Conservation (phyloP, 2,113 vertebrate species). For the Syngnathus floridae region DNA sequence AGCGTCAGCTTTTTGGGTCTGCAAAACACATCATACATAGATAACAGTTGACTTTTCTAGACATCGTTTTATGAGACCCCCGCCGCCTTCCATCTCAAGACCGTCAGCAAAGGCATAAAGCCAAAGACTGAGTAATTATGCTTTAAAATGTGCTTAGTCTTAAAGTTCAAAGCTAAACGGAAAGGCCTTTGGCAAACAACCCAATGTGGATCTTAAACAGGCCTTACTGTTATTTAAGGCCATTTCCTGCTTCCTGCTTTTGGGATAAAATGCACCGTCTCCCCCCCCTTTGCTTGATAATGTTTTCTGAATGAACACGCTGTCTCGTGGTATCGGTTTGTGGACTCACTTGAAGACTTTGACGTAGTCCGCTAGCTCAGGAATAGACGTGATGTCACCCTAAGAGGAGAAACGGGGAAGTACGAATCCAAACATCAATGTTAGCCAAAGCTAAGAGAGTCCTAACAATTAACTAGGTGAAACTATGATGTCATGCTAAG, state of each 20-base stretch:
- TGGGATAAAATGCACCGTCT: slow-evolving; percentile 4
- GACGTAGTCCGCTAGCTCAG: slow-evolving; percentile 94
- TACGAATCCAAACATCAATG: slow-evolving; percentile 3
- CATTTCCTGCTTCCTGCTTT: slow-evolving; percentile 17
- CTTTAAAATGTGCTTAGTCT: slow-evolving; percentile 30
- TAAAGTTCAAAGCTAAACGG: slow-evolving; percentile 30
- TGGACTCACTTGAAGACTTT: slow-evolving; percentile 98
- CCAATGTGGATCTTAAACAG: slow-evolving; percentile 32
- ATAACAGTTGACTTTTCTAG: slow-evolving; percentile 24
- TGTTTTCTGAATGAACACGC: slow-evolving; percentile 4
- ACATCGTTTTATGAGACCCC: slow-evolving; percentile 42
- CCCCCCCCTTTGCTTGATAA: neutral
- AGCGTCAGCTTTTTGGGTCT: slow-evolving; percentile 97
- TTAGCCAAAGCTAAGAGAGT: slow-evolving; percentile 12
- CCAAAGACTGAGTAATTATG: slow-evolving; percentile 34
- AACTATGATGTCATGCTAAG: slow-evolving; percentile 22
- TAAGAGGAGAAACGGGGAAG: slow-evolving; percentile 42
- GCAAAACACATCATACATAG: slow-evolving; percentile 22
- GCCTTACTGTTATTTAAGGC: slow-evolving; percentile 15
- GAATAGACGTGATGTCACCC: slow-evolving; percentile 99
- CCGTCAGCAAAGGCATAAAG: slow-evolving; percentile 45
- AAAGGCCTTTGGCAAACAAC: slow-evolving; percentile 35
- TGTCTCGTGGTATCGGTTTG: neutral
- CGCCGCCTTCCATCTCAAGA: slow-evolving; percentile 20
- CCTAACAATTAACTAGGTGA: slow-evolving; percentile 1